Percentiles rank a stretch among this genome's conserved stretches.
These are phyloP conservation scores for Contarinia nasturtii DNA, from an alignment of 1,140 invertebrate species.

Conservation along the genomic window DNA sequence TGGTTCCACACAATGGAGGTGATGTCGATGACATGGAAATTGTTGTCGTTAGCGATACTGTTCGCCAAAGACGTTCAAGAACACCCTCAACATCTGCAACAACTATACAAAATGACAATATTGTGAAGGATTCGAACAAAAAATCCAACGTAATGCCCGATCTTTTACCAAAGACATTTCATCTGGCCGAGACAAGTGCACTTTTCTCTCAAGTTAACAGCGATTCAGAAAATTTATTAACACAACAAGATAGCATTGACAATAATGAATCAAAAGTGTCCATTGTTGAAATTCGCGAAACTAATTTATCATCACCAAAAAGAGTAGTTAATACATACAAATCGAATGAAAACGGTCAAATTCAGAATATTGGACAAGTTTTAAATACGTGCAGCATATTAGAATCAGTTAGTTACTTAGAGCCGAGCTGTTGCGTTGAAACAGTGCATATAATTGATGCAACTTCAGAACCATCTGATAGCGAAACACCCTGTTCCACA, in stretches of 20 bases:
- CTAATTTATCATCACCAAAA: conserved; percentile 11
- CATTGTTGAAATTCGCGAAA: conserved; percentile 19
- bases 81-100: conserved; percentile 9
- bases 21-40: conserved; percentile 19
- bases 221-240: conserved; percentile 3
- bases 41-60: conserved; percentile 23
- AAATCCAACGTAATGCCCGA: conserved; percentile 11
- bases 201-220: conserved; percentile 37
- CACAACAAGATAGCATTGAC: background rate
- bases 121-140: background rate
- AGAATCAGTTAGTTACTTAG: conserved; percentile 19
- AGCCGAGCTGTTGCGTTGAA: conserved; percentile 22
- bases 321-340: background rate
- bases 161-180: conserved; percentile 29
- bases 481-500: conserved; percentile 8
- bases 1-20: background rate
- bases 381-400: conserved; percentile 21
- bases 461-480: conserved; percentile 13
- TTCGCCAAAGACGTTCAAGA: conserved; percentile 18
- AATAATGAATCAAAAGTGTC: background rate
- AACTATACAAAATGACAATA: background rate
- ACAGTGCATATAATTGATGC: conserved; percentile 22
- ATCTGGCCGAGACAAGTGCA: conserved; percentile 42
- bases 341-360: conserved; percentile 4
- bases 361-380: conserved; percentile 15